A percentile compares a stretch with the other conserved stretches of the same genome.
Evolutionary conservation across 1,140 invertebrate species (phyloP).

Genomic region (Drosophila ironensis): DNA sequence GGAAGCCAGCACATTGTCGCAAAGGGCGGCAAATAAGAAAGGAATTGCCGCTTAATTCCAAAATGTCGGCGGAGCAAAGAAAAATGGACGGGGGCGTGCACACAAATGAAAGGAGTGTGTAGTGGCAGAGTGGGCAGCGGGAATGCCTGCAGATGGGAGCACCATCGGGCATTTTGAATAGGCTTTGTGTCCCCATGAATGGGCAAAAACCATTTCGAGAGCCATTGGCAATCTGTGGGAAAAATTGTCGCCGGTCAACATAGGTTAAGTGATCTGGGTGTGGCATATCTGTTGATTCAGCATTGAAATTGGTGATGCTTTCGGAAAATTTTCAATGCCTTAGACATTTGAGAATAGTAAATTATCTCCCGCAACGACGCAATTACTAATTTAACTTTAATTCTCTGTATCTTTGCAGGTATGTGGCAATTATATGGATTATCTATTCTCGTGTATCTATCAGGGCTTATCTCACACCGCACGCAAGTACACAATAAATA

Average conservation of each 20-base stretch:
- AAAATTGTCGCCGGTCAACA: constrained; percentile 50
- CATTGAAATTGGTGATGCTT: background rate
- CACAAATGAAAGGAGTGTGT: constrained; percentile 10
- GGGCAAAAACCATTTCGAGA: constrained; percentile 47
- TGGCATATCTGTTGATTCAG: constrained; percentile 44
- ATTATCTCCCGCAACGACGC: background rate
- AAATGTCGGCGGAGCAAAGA: constrained; percentile 43
- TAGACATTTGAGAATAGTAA: background rate
- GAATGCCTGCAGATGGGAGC: constrained; percentile 14
- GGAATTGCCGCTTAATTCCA: constrained; percentile 58
- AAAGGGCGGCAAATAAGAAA: constrained; percentile 46
- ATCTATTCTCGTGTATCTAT: constrained; percentile 23
- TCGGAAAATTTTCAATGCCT: background rate
- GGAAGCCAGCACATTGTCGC: constrained; percentile 5
- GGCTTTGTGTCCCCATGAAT: constrained; percentile 35
- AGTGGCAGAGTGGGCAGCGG: background rate
- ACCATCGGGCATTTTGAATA: constrained; percentile 33
- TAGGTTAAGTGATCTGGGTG: constrained; percentile 30
- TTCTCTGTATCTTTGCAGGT: constrained; percentile 51
- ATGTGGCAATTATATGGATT: constrained; percentile 22
- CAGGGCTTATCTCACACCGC: background rate
- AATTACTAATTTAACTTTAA: background rate
- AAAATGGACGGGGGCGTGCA: constrained; percentile 22
- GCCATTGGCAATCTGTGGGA: constrained; percentile 42
- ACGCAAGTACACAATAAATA: constrained; percentile 53